Evolutionary conservation across 2,888 invertebrate genomes (phyloP).

Genomic region (Zygaena filipendulae): DNA sequence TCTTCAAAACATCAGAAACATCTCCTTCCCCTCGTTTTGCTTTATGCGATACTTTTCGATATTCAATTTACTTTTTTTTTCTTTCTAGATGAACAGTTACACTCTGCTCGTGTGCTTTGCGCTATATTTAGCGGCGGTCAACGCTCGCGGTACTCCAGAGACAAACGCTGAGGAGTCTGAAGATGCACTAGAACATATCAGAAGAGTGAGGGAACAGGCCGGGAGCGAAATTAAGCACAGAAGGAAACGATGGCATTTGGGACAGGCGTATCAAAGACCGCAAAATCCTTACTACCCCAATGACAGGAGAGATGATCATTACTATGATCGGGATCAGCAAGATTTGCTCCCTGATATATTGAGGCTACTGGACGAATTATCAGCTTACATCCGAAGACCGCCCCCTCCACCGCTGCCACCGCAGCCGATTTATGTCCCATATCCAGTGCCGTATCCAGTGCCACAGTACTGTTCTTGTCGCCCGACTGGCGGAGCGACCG

Average conservation of each 20-base stretch:
- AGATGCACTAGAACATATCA: conserved; percentile 18
- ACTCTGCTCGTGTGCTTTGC: no score
- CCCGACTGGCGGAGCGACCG: conserved; percentile 12
- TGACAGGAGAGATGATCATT: conserved; percentile 25
- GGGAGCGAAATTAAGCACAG: conserved; percentile 27
- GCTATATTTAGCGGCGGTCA: no score
- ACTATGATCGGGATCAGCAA: conserved; percentile 26
- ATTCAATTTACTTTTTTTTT: no score
- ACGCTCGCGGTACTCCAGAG: no score
- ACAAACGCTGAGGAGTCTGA: conserved; percentile 21
- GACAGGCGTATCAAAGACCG: conserved; percentile 39
- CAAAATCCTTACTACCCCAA: no score
- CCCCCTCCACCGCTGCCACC: conserved; percentile 30
- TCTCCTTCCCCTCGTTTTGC: no score
- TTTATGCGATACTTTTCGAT: no score
- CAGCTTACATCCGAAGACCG: conserved; percentile 26
- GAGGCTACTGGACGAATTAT: conserved; percentile 39
- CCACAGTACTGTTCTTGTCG: conserved; percentile 24
- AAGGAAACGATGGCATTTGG: conserved; percentile 32
- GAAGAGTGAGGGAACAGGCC: conserved; percentile 22
- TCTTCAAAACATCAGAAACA: no score
- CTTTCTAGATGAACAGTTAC: no score
- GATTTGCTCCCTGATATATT: conserved; percentile 33
- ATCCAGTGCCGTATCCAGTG: conserved; percentile 33
- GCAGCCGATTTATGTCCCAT: conserved; percentile 44